Base-by-base conservation (phyloP, 2,888 invertebrate genomes). In the Hymenopus coronatus region DNA sequence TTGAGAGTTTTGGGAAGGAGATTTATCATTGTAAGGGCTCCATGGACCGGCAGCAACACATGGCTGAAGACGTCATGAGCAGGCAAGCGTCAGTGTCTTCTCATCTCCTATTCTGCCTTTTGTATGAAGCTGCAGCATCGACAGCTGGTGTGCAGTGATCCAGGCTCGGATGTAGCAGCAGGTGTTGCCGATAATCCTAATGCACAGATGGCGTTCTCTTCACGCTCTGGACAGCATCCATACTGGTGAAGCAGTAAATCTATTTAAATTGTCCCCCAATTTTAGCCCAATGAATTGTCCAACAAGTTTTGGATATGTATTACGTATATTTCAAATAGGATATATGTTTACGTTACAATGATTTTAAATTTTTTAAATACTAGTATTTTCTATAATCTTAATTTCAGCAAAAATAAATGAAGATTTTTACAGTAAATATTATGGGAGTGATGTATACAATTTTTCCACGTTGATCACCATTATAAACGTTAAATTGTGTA, bases 131-230 rank as follows among this genome's bases (percentile, higher is more conserved):
- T 70, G 54, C 54, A 70, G 25, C 54, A 70, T 30, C 70, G 86
- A 85, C 85, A 85, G 86, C 70, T 86, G 85, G 85, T 15, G 40
- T 40, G 40, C 40, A 40, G 40, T 40, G 40, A 40, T 40, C 40
- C n/a, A 54, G 85, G 85, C n/a, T n/a, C 27, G 46, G 85, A 84
- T 85, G 40, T 46, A 46, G 86, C 28, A 70, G 70, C 86, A 86
- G 86, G 86, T 86, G 86, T 81, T 28, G 81, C 81, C 86, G 86
- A 86, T 86, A 86, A 86, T 70, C 86, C 46, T 86, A 81, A 86
- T 81, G 86, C 86, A 70, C 54, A 70, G 25, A 70, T 25, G 54
- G 25, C 54, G 54, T 20, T 25, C 54, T 70, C 54, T 70, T 70
- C 54, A 15, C 25, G 25, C 25, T 70, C 54, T 70, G 40, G 40